These are phyloP conservation scores for Crotalus tigris DNA, from an alignment of 2,113 vertebrate species.

Conservation along the genomic window DNA sequence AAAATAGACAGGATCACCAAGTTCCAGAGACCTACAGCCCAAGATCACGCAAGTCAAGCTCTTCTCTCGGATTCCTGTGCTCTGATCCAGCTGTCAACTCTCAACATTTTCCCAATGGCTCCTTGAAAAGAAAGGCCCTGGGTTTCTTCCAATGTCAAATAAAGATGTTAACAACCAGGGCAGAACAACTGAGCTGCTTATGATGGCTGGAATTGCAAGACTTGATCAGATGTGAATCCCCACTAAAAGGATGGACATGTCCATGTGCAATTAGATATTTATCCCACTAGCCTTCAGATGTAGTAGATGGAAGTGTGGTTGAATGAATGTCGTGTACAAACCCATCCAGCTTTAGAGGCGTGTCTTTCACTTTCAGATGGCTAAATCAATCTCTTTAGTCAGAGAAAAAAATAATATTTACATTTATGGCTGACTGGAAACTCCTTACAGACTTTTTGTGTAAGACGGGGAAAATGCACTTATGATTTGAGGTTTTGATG, in stretches of 20 bases:
- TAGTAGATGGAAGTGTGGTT: neutral
- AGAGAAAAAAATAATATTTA: neutral
- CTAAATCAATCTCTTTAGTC: neutral
- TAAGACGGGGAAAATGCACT: neutral
- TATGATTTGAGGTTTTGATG: neutral
- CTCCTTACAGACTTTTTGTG: neutral
- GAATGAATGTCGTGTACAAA: neutral
- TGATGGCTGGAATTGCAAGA: neutral
- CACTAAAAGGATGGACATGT: neutral
- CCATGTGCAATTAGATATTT: neutral
- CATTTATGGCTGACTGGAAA: neutral
- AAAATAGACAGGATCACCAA: neutral
- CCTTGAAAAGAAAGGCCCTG: neutral
- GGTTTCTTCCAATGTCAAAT: neutral
- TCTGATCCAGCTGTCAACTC: neutral
- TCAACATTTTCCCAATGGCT: neutral
- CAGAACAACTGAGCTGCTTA: neutral
- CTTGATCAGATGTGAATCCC: neutral
- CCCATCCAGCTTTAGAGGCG: neutral
- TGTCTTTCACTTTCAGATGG: neutral
- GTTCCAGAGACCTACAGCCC: neutral
- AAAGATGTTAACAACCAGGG: neutral
- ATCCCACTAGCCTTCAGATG: neutral
- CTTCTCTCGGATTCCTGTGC: neutral
- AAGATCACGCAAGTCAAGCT: neutral